Base-by-base conservation (phyloP, 2,113 vertebrate genomes). In the Heterocephalus glaber region DNA sequence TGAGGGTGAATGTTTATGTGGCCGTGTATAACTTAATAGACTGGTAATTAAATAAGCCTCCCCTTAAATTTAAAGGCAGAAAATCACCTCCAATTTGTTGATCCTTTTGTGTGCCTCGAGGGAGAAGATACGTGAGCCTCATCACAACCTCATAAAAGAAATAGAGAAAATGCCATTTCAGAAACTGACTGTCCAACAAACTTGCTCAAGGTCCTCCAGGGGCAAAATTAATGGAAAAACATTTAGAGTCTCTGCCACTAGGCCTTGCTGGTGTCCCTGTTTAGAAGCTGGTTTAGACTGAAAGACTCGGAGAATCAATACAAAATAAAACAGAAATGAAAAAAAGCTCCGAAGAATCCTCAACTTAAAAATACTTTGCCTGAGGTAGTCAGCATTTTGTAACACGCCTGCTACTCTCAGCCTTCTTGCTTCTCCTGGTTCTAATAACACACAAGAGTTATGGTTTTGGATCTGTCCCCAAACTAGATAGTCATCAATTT, bases 401-500 rank as follows among this genome's bases (percentile, higher is more conserved):
- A 85, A 61, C n/a, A 49, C 54, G 44, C n/a, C 56, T 7, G 16
- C 38, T 35, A 19, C 65, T 35, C 54, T 11, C 20, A 2, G 63
- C 49, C 85, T 66, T 81, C 20, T 49, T 35, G 82, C 91, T 81
- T 41, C 10, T 44, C 35, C 58, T 70, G 52, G 83, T 70, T 77
- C 94, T 95, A 74, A 93, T 20, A 86, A 52, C 91, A 47, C 54
- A 86, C 41, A 65, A 38, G 89, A 93, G n/a, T 93, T 96, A 70
- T 41, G 85, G 54, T 35, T 54, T 80, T 96, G 58, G 52, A 70
- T 96, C 95, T 44, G 92, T 79, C 11, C 94, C 96, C 87, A 97
- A 96, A 96, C 77, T 95, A 96, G 94, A 93, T 94, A 90, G 95
- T 26, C 77, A 91, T 97, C 76, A 96, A 61, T 97, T 96, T 94